Conservation (phyloP, 2,113 vertebrate species). For the Cephalopterus ornatus region DNA sequence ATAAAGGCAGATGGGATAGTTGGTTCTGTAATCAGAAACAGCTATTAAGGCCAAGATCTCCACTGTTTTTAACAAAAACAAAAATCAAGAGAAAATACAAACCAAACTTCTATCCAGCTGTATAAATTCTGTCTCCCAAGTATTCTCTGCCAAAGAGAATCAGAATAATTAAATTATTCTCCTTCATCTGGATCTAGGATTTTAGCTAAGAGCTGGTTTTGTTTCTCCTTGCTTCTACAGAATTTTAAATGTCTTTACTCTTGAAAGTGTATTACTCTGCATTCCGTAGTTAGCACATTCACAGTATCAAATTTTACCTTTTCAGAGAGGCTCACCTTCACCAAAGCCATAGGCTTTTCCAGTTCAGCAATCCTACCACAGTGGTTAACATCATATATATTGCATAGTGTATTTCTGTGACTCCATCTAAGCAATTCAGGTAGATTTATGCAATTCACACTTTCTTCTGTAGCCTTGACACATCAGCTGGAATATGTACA, state of each 20-base stretch:
- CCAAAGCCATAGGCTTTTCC: neutral
- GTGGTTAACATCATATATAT: neutral
- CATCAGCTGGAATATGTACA: neutral
- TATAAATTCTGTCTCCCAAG: conserved; percentile 11
- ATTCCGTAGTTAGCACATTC: neutral
- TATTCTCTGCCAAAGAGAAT: conserved; percentile 8
- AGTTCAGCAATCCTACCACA: neutral
- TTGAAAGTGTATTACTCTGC: neutral
- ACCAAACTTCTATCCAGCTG: conserved; percentile 34
- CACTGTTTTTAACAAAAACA: conserved; percentile 29
- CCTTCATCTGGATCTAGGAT: neutral
- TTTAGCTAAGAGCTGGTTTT: neutral
- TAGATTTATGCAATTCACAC: neutral
- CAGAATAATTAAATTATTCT: conserved; percentile 8
- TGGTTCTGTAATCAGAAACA: conserved; percentile 10
- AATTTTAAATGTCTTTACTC: neutral
- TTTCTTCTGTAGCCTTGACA: neutral
- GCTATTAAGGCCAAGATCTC: conserved; percentile 42
- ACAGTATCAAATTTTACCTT: neutral
- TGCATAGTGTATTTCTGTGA: neutral
- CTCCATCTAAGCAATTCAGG: neutral
- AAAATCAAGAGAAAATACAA: conserved; percentile 44
- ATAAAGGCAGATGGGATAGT: conserved; percentile 31
- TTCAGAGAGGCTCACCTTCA: neutral
- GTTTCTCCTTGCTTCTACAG: neutral